A percentile compares a stretch with the other conserved stretches of the same genome.
phyloP scores from a whole-genome alignment of 1,140 invertebrate species.

The Aphaenogaster ashmeadi region DNA sequence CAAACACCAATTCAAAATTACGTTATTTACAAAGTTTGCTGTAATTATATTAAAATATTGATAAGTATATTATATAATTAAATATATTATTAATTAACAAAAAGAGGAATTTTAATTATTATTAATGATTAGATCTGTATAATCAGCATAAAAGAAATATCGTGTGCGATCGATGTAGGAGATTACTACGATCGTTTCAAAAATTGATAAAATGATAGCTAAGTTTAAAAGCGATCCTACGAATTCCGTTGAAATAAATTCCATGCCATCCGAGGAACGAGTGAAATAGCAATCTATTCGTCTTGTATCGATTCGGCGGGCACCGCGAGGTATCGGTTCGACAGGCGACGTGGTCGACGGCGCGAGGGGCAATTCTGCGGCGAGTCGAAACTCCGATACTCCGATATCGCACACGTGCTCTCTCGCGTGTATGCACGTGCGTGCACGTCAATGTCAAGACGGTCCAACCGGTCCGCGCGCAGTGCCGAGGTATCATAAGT shows the following conservation, averaged over 20 bases:
- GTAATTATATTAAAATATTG: conserved; percentile 18
- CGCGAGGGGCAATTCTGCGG: conserved; percentile 55
- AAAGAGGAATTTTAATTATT: conserved; percentile 12
- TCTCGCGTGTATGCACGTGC: conserved; percentile 19
- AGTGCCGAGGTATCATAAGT: conserved; percentile 36
- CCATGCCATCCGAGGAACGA: neutral
- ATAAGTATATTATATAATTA: neutral
- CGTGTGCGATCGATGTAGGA: too few relatives aligned
- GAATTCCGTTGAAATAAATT: conserved; percentile 28
- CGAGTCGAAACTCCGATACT: conserved; percentile 53
- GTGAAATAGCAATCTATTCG: conserved; percentile 37
- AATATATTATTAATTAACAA: neutral
- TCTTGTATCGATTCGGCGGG: conserved; percentile 43
- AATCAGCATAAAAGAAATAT: neutral
- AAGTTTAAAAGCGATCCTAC: neutral
- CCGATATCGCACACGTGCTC: conserved; percentile 46
- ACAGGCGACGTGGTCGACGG: conserved; percentile 41
- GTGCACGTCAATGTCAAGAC: conserved; percentile 36
- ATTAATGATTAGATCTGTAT: neutral
- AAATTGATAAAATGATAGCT: neutral
- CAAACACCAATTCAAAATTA: conserved; percentile 6
- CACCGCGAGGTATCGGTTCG: conserved; percentile 32
- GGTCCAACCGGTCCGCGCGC: conserved; percentile 54
- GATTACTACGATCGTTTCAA: neutral
- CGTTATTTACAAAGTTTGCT: neutral